Conservation (phyloP, 2,797 vertebrate genomes). For the Epinephelus malabaricus region DNA sequence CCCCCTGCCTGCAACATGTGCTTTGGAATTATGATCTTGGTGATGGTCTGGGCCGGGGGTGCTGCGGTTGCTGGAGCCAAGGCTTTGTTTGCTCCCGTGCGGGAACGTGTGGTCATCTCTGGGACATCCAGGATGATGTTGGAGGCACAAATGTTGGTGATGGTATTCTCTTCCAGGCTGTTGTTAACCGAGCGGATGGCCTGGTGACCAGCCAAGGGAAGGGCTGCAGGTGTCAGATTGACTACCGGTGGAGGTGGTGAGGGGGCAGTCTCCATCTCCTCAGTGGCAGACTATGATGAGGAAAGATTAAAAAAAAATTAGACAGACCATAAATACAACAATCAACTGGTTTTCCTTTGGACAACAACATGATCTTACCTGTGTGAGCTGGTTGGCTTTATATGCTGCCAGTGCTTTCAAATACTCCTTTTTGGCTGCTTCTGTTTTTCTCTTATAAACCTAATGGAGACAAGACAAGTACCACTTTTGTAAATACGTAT, state of each 20-base stretch:
- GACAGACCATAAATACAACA: too few species aligned
- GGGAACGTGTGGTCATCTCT: conserved; percentile 77
- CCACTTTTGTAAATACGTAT: not conserved
- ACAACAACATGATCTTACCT: conserved; percentile 63
- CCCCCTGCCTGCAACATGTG: conserved; percentile 84
- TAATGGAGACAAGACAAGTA: conserved; percentile 58
- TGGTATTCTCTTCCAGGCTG: conserved; percentile 82
- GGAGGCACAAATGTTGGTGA: conserved; percentile 80
- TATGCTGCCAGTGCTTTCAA: conserved; percentile 92
- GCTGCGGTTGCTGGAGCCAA: conserved; percentile 17
- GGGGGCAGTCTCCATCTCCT: conserved; percentile 87
- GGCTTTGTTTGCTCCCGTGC: conserved; percentile 78
- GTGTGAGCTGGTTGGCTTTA: conserved; percentile 90
- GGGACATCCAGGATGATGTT: conserved; percentile 83
- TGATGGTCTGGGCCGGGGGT: conserved; percentile 81
- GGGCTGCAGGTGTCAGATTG: conserved; percentile 46
- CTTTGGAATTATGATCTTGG: conserved; percentile 92
- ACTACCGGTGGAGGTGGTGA: conserved; percentile 74
- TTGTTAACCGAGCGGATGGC: conserved; percentile 57
- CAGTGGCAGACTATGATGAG: conserved; percentile 82
- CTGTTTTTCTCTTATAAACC: conserved; percentile 96
- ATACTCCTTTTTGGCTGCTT: conserved; percentile 93
- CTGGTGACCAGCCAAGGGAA: conserved; percentile 45
- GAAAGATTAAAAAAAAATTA: conserved; percentile 7
- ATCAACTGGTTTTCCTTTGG: not conserved